A percentile compares a stretch with the other conserved stretches of the same genome.
Conservation (phyloP, 2,888 invertebrate genomes). For the Hemicrepidius hirtus region DNA sequence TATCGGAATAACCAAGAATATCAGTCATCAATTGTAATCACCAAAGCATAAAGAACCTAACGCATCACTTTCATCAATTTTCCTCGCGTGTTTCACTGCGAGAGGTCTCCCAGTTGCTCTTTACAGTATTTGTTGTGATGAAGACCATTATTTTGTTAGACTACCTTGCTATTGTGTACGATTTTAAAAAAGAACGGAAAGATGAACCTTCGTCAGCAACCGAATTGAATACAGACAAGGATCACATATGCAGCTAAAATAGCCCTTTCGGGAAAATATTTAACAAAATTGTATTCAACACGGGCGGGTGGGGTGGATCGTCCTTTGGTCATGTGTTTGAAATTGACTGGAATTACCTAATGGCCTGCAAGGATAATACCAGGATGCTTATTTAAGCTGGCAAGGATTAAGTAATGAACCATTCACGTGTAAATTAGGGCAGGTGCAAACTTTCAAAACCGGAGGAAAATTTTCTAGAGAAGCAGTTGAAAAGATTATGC, state of each 20-base stretch:
- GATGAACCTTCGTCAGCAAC: slow-evolving; percentile 15
- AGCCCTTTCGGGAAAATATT: background rate
- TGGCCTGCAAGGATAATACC: no score
- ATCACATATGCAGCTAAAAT: slow-evolving; percentile 4
- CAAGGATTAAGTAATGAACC: no score
- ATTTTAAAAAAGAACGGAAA: slow-evolving; percentile 29
- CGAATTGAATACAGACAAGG: slow-evolving; percentile 14
- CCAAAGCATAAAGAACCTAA: slow-evolving; percentile 34
- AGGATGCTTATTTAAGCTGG: no score
- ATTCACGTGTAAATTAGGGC: no score
- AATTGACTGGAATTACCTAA: no score
- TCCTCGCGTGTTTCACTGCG: slow-evolving; percentile 35
- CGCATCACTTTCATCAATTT: slow-evolving; percentile 48
- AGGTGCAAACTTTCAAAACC: no score
- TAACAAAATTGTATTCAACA: no score
- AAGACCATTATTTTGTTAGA: slow-evolving; percentile 11
- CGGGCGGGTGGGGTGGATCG: no score
- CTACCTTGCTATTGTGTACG: slow-evolving; percentile 33
- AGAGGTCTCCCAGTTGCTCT: slow-evolving; percentile 30
- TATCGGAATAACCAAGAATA: background rate
- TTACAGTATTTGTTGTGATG: slow-evolving; percentile 9
- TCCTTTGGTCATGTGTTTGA: no score
- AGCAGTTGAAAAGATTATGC: no score
- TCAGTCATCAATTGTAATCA: slow-evolving; percentile 32
- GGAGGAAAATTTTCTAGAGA: no score